A percentile compares a stretch with the other conserved stretches of the same genome.
Evolutionary conservation across 2,113 vertebrate species (phyloP).

Genomic region (Bos taurus): ARS-UCD2.0 NC_037333.1:115432501-115433000

Average conservation of each 20-base stretch:
- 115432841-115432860: neutral
- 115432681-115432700: neutral
- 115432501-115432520: fast-evolving
- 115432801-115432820: neutral
- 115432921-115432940: neutral
- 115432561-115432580: neutral
- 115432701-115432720: neutral
- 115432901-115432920: fast-evolving
- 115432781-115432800: neutral
- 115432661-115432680: neutral
- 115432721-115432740: neutral
- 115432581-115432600: too few species aligned
- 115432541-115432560: neutral
- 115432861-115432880: neutral
- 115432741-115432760: neutral
- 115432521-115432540: neutral
- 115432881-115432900: too few species aligned
- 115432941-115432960: neutral
- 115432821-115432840: neutral
- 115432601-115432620: neutral
- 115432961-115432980: neutral
- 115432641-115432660: neutral
- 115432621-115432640: neutral
- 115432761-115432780: neutral
- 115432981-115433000: neutral